These are phyloP conservation scores for Acleris holmiana DNA, from an alignment of 2,888 invertebrate genomes.

Conservation along the genomic window DNA sequence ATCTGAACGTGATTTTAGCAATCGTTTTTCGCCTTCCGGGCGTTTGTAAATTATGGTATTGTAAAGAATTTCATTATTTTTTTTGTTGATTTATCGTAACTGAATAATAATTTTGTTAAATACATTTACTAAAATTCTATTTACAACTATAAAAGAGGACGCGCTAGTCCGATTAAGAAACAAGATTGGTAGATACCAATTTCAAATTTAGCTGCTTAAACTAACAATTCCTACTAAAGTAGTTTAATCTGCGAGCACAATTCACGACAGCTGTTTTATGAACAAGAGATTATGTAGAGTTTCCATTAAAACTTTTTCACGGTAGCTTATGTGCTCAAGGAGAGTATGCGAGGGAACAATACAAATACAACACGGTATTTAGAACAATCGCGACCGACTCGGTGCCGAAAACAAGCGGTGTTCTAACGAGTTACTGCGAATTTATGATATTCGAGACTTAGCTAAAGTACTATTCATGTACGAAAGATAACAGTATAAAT, in stretches of 20 bases:
- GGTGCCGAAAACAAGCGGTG: conserved; percentile 15
- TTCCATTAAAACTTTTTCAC: conserved; percentile 25
- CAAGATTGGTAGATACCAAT: no score
- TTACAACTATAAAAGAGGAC: no score
- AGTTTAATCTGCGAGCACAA: not conserved
- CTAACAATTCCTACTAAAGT: not conserved
- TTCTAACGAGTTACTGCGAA: conserved; percentile 21
- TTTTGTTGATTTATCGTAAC: no score
- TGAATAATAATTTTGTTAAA: no score
- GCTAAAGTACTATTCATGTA: conserved; percentile 33
- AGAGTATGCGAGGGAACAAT: not conserved
- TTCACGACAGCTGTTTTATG: conserved; percentile 2
- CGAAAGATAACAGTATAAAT: conserved; percentile 37
- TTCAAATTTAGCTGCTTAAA: not conserved
- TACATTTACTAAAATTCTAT: no score
- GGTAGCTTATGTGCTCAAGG: conserved; percentile 3
- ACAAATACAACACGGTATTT: conserved; percentile 8
- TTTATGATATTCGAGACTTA: conserved; percentile 27
- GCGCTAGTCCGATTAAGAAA: no score
- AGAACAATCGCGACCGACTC: conserved; percentile 12
- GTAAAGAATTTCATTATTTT: no score
- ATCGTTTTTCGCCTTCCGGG: no score
- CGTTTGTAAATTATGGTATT: no score
- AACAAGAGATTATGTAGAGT: conserved; percentile 5
- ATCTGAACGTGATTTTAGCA: no score